Percentiles rank a stretch among this genome's conserved stretches.
These are phyloP conservation scores for Microtus oregoni DNA, from an alignment of 2,113 vertebrate genomes.

Conservation along the genomic window DNA sequence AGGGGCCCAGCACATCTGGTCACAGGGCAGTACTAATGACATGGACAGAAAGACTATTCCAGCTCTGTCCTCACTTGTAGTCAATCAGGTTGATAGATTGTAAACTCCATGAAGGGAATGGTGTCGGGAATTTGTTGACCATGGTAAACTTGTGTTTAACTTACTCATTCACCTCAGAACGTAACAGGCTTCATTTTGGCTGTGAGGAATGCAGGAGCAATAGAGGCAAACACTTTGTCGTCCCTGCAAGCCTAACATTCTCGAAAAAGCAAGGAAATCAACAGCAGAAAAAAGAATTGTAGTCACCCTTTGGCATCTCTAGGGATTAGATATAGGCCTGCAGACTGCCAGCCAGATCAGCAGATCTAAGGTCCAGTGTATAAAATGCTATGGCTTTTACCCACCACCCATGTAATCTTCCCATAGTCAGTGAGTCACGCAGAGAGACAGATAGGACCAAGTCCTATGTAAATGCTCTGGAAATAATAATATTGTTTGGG, in stretches of 20 bases:
- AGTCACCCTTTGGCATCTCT: not conserved
- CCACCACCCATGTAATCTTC: not conserved
- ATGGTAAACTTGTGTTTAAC: no score
- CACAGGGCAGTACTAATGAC: rapidly evolving
- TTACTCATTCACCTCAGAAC: not conserved
- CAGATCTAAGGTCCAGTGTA: not conserved
- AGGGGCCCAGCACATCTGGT: not conserved
- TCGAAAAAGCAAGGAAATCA: not conserved
- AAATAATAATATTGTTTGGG: not conserved
- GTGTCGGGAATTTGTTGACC: not conserved
- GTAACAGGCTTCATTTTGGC: not conserved
- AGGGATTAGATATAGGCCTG: not conserved
- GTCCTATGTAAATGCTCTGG: not conserved
- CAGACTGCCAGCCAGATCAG: not conserved
- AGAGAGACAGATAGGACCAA: not conserved
- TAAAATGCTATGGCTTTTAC: not conserved
- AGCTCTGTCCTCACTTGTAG: not conserved
- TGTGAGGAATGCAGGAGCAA: not conserved
- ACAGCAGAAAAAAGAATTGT: not conserved
- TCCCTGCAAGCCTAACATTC: not conserved
- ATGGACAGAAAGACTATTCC: not conserved
- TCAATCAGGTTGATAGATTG: no score
- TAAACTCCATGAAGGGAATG: not conserved
- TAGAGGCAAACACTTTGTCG: not conserved
- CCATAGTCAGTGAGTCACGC: not conserved